phyloP scores from a whole-genome alignment of 2,113 vertebrate genomes.

The Lagopus muta region DNA sequence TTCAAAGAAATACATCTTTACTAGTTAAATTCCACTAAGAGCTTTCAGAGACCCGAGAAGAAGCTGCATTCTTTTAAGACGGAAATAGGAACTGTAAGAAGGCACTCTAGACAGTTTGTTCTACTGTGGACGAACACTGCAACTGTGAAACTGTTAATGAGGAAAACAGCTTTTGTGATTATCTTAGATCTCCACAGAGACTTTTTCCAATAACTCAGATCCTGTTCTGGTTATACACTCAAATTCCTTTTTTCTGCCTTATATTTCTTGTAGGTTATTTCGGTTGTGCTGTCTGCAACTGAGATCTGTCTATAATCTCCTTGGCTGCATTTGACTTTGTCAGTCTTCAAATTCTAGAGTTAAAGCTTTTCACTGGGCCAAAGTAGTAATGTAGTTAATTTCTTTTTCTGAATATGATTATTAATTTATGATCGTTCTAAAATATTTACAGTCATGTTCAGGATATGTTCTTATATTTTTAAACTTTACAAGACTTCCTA shows the following conservation, averaged over 20 bases:
- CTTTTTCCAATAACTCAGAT: background rate
- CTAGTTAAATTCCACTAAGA: background rate
- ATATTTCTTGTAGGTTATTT: background rate
- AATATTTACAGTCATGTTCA: background rate
- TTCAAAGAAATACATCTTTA: background rate
- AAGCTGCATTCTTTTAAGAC: background rate
- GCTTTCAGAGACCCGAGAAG: background rate
- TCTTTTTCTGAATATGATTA: background rate
- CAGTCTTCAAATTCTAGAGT: background rate
- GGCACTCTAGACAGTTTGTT: background rate
- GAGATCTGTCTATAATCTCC: background rate
- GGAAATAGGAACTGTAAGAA: background rate
- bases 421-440: background rate
- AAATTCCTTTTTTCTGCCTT: background rate
- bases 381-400: background rate
- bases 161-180: slow-evolving; percentile 16
- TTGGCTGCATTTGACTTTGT: background rate
- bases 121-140: background rate
- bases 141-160: background rate
- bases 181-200: background rate
- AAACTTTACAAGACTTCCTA: background rate
- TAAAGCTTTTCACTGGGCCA: background rate
- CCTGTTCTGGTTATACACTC: background rate
- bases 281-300: background rate
- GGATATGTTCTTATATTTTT: background rate